Percentiles rank a stretch among this genome's conserved stretches.
Conservation (phyloP, 2,113 vertebrate species). For the Gymnorhina tibicen region DNA sequence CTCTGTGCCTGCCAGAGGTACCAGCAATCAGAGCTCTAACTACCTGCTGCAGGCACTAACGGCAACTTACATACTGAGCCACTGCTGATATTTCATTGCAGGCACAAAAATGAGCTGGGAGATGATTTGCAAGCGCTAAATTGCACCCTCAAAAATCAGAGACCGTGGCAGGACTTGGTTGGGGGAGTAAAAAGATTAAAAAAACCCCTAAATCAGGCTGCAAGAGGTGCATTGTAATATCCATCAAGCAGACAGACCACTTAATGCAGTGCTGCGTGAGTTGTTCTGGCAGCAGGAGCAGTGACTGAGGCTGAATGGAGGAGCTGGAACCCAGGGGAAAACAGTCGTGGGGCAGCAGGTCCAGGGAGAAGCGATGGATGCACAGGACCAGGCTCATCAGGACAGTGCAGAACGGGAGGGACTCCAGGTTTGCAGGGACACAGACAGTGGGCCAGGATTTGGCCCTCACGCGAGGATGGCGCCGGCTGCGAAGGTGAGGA, state of each 20-base stretch:
- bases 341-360: background rate
- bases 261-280: background rate
- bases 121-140: slow-evolving; percentile 41
- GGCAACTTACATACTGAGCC: background rate
- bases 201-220: background rate
- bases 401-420: background rate
- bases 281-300: background rate
- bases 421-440: background rate
- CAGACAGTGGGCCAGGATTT: rapidly evolving
- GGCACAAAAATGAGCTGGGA: background rate
- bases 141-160: slow-evolving; percentile 47
- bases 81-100: slow-evolving; percentile 20
- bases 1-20: background rate
- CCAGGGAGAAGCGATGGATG: background rate
- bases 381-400: background rate
- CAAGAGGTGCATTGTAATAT: background rate
- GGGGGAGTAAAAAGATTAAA: background rate
- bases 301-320: background rate
- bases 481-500: background rate
- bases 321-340: background rate
- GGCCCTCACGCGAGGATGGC: background rate
- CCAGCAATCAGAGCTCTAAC: slow-evolving; percentile 8
- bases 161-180: background rate
- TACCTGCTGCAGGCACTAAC: background rate
- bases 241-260: background rate